Evolutionary conservation across 23 tunicate genomes (phyloP).

Genomic region (Halocynthia aurantium): DNA sequence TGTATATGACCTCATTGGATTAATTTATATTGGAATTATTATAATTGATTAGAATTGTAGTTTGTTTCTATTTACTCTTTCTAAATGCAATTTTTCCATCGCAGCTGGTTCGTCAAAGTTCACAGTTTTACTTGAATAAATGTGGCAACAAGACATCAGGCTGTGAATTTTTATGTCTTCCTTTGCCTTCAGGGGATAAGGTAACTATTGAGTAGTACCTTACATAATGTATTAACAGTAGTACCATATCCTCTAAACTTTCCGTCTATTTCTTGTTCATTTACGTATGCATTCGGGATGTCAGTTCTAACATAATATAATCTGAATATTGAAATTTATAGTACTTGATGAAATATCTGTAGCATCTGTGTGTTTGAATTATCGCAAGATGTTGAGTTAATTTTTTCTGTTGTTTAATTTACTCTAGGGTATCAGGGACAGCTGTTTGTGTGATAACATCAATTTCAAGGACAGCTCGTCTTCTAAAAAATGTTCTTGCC

Average conservation of each 20-base stretch:
- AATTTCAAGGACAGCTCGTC: neutral
- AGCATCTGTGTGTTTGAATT: no score
- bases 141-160: constrained; percentile 8
- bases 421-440: neutral
- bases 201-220: neutral
- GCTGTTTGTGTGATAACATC: constrained; percentile 16
- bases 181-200: neutral
- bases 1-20: no score
- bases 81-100: neutral
- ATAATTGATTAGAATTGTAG: neutral
- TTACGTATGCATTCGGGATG: no score
- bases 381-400: no score
- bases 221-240: no score
- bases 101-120: constrained; percentile 10
- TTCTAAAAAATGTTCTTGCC: constrained; percentile 10
- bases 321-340: no score
- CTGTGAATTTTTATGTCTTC: constrained; percentile 1
- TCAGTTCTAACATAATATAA: no score
- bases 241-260: no score
- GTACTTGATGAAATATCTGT: no score
- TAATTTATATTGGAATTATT: no score
- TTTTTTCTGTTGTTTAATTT: neutral
- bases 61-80: neutral
- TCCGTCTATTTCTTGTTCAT: no score
- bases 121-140: constrained; percentile 8